Percentiles rank a stretch among this genome's conserved stretches.
phyloP scores from a whole-genome alignment of 2,113 vertebrate genomes.

The Sinosuthora webbiana region DNA sequence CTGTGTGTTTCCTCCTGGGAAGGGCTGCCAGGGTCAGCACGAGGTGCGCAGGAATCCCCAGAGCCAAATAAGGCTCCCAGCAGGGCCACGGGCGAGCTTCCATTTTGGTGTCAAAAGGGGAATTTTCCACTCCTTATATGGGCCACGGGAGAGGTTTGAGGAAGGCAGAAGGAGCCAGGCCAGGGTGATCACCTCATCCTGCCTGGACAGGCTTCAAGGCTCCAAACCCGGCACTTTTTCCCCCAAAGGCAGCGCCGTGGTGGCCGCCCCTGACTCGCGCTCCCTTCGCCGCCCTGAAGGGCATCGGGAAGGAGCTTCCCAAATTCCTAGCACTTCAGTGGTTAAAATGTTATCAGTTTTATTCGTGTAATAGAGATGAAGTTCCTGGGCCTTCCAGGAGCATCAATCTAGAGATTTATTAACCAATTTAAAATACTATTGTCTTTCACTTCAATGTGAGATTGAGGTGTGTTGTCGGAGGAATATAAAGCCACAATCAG shows the following conservation, averaged over 20 bases:
- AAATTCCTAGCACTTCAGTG: constrained; percentile 61
- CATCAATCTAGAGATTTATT: constrained; percentile 95
- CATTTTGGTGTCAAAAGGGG: constrained; percentile 5
- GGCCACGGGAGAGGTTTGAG: background rate
- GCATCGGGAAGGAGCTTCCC: constrained; percentile 31
- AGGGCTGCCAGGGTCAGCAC: accelerated
- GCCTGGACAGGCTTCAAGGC: background rate
- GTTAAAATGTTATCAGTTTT: constrained; percentile 79
- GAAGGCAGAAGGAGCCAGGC: background rate
- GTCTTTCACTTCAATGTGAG: constrained; percentile 97
- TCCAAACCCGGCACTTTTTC: background rate
- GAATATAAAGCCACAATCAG: constrained; percentile 92
- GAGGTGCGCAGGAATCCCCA: background rate
- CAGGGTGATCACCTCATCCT: background rate
- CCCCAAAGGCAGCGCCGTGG: accelerated
- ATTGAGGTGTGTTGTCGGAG: constrained; percentile 87
- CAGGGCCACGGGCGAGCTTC: background rate
- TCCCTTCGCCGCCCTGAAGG: background rate
- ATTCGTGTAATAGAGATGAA: constrained; percentile 86
- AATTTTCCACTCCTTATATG: constrained; percentile 67
- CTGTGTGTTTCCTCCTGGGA: accelerated
- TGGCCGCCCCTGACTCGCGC: accelerated
- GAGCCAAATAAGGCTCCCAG: constrained; percentile 1
- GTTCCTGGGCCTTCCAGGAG: constrained; percentile 82
- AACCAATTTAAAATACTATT: constrained; percentile 99